Evolutionary conservation across 2,797 vertebrate genomes (phyloP).

Genomic region (Peromyscus aztecus): DNA sequence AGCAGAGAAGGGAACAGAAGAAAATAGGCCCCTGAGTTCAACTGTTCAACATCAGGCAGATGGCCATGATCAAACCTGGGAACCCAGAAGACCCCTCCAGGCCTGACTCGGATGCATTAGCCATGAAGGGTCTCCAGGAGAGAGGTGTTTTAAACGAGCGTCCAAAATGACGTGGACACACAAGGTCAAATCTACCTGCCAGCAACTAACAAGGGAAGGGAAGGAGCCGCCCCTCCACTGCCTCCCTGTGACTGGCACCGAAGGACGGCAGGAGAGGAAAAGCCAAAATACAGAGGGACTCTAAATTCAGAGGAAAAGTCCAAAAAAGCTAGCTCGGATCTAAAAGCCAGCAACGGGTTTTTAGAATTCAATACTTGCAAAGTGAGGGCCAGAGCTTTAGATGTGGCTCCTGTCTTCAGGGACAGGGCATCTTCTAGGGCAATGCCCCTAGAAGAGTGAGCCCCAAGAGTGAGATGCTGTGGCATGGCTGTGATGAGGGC

Average conservation of each 20-base stretch:
- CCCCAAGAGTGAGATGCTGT: background rate
- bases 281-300: background rate
- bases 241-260: slow-evolving; percentile 19
- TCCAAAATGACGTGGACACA: background rate
- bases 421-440: background rate
- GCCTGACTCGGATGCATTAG: background rate
- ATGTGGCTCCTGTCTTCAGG: background rate
- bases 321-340: background rate
- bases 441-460: background rate
- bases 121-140: background rate
- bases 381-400: background rate
- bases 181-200: slow-evolving; percentile 55
- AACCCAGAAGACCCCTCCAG: slow-evolving; percentile 27
- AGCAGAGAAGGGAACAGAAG: slow-evolving; percentile 35
- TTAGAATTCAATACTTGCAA: background rate
- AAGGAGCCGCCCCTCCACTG: too few species aligned
- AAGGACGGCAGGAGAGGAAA: background rate
- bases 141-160: slow-evolving; percentile 41
- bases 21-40: slow-evolving; percentile 31
- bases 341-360: background rate
- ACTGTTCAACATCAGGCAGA: slow-evolving; percentile 24
- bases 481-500: background rate
- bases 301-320: background rate
- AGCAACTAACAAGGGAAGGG: background rate
- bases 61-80: slow-evolving; percentile 41